A percentile compares a stretch with the other conserved stretches of the same genome.
phyloP scores from a whole-genome alignment of 2,113 vertebrate species.

The Zapornia atra region DNA sequence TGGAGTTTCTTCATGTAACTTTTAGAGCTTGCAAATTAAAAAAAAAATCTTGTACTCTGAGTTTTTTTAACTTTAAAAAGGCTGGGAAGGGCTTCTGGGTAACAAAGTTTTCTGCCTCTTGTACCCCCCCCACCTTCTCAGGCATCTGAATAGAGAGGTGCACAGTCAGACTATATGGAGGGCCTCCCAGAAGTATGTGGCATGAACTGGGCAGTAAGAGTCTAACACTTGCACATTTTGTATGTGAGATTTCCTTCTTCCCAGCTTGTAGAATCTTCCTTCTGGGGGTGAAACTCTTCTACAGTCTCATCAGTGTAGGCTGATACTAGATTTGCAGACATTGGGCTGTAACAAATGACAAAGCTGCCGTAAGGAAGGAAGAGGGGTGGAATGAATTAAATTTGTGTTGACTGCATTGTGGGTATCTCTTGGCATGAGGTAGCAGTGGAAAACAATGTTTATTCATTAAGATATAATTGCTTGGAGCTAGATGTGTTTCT shows the following conservation, averaged over 20 bases:
- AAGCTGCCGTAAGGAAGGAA: neutral
- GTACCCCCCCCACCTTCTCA: rapidly evolving
- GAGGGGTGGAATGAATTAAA: slow-evolving; percentile 42
- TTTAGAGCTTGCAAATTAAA: neutral
- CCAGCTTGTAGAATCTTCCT: neutral
- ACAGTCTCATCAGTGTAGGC: neutral
- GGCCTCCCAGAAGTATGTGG: neutral
- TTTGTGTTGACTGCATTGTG: neutral
- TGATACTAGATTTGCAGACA: neutral
- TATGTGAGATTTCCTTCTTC: neutral
- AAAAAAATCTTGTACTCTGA: neutral
- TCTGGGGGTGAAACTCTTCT: neutral
- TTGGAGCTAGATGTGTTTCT: slow-evolving; percentile 16
- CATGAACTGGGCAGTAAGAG: neutral
- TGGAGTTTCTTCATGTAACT: neutral
- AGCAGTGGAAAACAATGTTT: slow-evolving; percentile 44
- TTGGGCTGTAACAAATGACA: neutral
- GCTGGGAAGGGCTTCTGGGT: neutral
- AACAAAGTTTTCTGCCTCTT: neutral
- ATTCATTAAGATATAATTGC: slow-evolving; percentile 34
- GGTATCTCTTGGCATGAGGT: slow-evolving; percentile 32
- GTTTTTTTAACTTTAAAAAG: neutral
- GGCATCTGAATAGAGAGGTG: neutral
- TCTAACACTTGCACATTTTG: neutral
- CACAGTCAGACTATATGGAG: neutral